Conservation (phyloP, 1,140 invertebrate genomes). For the Cyclina sinensis region DNA sequence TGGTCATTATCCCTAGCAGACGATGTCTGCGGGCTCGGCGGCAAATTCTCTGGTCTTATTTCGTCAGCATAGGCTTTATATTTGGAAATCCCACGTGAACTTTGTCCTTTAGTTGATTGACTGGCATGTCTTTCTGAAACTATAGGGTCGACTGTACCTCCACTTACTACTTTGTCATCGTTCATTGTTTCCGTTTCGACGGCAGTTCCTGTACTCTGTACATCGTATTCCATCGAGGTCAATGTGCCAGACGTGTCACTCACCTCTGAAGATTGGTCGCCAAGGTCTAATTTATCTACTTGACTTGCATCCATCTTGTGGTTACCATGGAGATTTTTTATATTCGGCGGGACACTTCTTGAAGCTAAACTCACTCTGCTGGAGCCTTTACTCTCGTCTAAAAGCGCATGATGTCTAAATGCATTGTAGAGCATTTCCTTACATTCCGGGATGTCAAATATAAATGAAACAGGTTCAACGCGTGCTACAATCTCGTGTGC, state of each 20-base stretch:
- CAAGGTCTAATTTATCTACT: background rate
- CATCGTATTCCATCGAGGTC: background rate
- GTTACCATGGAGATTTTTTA: background rate
- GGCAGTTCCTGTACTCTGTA: background rate
- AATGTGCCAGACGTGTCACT: background rate
- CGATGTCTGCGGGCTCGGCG: background rate
- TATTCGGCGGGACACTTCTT: background rate
- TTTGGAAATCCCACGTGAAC: background rate
- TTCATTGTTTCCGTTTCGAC: no score
- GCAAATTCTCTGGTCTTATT: background rate
- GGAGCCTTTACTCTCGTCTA: background rate
- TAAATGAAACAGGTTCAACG: constrained; percentile 35
- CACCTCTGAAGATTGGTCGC: background rate
- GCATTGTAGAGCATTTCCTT: constrained; percentile 60
- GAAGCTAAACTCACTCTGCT: background rate
- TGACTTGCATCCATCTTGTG: background rate
- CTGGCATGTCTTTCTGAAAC: no score
- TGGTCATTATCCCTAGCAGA: background rate
- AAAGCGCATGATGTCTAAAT: constrained; percentile 57
- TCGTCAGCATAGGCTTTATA: background rate
- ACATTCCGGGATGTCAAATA: constrained; percentile 50
- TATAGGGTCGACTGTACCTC: no score
- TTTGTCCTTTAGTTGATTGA: no score
- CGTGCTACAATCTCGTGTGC: constrained; percentile 42
- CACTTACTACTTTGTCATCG: no score